phyloP scores from a whole-genome alignment of 1,140 invertebrate genomes.

The Drosophila trapezifrons region DNA sequence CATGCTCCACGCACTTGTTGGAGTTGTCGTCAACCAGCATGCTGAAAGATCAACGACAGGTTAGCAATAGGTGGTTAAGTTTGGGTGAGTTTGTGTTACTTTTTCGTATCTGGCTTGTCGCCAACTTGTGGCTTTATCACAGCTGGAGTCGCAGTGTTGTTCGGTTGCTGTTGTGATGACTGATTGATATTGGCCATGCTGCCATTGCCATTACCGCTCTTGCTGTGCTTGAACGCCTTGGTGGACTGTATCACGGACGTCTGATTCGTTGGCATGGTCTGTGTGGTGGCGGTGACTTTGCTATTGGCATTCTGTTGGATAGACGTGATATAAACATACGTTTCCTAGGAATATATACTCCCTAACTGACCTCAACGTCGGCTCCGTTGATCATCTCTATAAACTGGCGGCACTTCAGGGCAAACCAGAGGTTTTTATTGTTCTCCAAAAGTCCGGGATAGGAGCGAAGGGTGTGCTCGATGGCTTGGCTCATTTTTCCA shows the following conservation, averaged over 20 bases:
- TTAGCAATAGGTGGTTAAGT: background rate
- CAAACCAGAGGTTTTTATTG: constrained; percentile 95
- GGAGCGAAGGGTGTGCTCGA: constrained; percentile 93
- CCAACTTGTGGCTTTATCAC: constrained; percentile 84
- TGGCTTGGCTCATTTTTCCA: constrained; percentile 97
- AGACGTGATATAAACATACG: too few species aligned
- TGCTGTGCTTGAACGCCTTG: constrained; percentile 86
- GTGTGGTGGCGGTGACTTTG: constrained; percentile 75
- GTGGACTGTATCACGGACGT: constrained; percentile 91
- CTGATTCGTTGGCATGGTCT: constrained; percentile 85
- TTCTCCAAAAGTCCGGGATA: constrained; percentile 96
- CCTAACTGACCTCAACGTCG: constrained; percentile 86
- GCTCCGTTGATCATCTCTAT: constrained; percentile 96
- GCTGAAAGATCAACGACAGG: constrained; percentile 13
- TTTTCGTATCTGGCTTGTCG: constrained; percentile 70
- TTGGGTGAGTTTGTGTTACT: constrained; percentile 14
- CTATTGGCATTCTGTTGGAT: constrained; percentile 64
- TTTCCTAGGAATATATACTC: background rate
- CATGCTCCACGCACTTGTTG: constrained; percentile 71
- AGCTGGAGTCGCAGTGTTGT: constrained; percentile 84
- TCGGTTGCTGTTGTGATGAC: constrained; percentile 55
- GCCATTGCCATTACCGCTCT: constrained; percentile 66
- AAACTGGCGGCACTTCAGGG: constrained; percentile 98
- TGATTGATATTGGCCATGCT: constrained; percentile 30
- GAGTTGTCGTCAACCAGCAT: constrained; percentile 75